These are phyloP conservation scores for Coregonus sp. DNA, from an alignment of 2,797 vertebrate genomes.

Conservation along the genomic window DNA sequence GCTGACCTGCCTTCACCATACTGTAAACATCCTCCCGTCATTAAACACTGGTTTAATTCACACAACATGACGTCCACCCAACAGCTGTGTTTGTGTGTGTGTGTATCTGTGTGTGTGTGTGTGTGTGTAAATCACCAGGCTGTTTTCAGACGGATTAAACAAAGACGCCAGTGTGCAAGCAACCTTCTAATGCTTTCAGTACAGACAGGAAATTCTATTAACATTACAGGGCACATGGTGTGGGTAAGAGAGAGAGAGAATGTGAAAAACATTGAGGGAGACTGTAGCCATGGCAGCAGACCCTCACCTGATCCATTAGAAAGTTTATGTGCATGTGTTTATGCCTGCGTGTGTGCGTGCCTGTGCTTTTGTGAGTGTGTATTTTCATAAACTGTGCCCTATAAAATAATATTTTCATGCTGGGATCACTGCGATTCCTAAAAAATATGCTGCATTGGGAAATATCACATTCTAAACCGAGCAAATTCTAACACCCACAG, in stretches of 20 bases:
- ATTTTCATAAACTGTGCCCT: conserved; percentile 1
- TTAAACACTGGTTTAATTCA: conserved; percentile 63
- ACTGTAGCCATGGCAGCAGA: conserved; percentile 18
- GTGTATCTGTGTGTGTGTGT: conserved; percentile 26
- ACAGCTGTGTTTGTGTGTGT: conserved; percentile 29
- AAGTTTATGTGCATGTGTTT: conserved; percentile 14
- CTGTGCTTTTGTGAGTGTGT: neutral
- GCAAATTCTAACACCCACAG: neutral
- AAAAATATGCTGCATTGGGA: neutral
- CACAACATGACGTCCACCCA: conserved; percentile 46
- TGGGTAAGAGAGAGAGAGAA: conserved; percentile 11
- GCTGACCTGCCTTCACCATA: conserved; percentile 15
- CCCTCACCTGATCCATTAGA: conserved; percentile 24
- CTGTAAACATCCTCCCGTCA: conserved; percentile 34
- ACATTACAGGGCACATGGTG: conserved; percentile 25
- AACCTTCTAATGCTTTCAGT: conserved; percentile 42
- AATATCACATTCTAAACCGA: neutral
- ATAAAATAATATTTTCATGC: conserved; percentile 5
- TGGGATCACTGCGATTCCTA: neutral
- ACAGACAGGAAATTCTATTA: conserved; percentile 53
- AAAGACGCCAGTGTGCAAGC: conserved; percentile 73
- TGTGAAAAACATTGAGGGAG: conserved; percentile 29
- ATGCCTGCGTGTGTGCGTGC: neutral
- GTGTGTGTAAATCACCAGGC: conserved; percentile 55
- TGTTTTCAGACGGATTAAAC: conserved; percentile 67